Percentiles rank a stretch among this genome's conserved stretches.
Conservation (phyloP, 2,888 invertebrate species). For the Limnephilus lunatus region DNA sequence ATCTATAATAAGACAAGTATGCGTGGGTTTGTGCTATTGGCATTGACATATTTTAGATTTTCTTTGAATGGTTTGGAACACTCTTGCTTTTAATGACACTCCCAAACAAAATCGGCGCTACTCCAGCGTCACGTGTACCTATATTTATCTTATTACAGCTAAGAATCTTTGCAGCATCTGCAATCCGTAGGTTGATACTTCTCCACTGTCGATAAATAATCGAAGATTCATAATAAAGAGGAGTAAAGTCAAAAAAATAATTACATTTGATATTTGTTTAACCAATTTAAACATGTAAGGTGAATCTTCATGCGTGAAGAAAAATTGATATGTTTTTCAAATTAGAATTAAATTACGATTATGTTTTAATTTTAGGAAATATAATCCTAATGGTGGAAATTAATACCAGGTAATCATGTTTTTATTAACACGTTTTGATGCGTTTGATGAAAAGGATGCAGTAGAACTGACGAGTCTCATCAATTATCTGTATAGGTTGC, state of each 20-base stretch:
- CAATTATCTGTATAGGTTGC: no score
- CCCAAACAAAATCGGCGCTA: neutral
- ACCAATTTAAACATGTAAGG: neutral
- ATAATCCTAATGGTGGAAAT: neutral
- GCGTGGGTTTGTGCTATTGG: neutral
- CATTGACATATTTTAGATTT: neutral
- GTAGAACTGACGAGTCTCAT: no score
- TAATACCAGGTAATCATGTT: neutral
- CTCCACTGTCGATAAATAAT: neutral
- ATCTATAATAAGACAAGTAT: neutral
- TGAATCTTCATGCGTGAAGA: neutral
- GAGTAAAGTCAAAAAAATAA: neutral
- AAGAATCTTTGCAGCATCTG: slow-evolving; percentile 13
- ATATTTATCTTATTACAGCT: neutral
- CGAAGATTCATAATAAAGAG: neutral
- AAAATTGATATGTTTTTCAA: neutral
- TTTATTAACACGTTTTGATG: no score
- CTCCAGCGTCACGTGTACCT: neutral
- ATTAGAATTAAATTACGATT: neutral
- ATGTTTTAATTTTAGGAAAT: neutral
- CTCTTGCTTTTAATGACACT: neutral
- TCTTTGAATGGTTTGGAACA: neutral
- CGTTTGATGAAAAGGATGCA: no score
- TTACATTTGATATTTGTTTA: neutral
- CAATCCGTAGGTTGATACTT: neutral